These are phyloP conservation scores for Anhinga rufa DNA, from an alignment of 2,113 vertebrate species.

Conservation along the genomic window DNA sequence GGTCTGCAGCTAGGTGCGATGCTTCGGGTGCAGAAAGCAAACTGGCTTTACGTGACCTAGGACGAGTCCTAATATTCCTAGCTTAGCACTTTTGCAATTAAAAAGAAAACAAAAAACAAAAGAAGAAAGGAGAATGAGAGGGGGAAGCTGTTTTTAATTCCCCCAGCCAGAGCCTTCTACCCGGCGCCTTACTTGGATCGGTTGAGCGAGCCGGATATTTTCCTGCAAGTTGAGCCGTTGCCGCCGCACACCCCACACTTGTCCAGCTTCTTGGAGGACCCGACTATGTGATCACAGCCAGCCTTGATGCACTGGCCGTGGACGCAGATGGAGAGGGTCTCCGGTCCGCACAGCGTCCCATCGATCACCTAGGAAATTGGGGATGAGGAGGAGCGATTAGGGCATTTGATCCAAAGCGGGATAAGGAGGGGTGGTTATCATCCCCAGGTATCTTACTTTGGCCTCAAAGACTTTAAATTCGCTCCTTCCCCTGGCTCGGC, in stretches of 20 bases:
- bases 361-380: conserved; percentile 82
- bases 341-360: conserved; percentile 90
- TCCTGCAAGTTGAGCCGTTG: conserved; percentile 84
- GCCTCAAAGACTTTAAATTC: conserved; percentile 96
- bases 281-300: conserved; percentile 90
- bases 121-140: background rate
- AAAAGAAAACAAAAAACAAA: background rate
- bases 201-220: conserved; percentile 86
- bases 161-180: background rate
- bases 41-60: background rate
- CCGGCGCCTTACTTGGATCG: conserved; percentile 77
- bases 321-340: conserved; percentile 92
- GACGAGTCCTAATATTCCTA: background rate
- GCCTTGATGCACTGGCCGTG: conserved; percentile 96
- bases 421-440: background rate
- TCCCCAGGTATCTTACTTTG: conserved; percentile 76
- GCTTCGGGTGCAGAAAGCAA: background rate
- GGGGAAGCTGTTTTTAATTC: background rate
- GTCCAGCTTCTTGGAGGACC: conserved; percentile 90
- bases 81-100: background rate
- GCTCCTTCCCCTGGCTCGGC: conserved; percentile 84
- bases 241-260: conserved; percentile 93
- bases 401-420: background rate
- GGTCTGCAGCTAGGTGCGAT: background rate
- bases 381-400: background rate